Conservation (phyloP, 2,113 vertebrate genomes). For the Thryonomys swinderianus region DNA sequence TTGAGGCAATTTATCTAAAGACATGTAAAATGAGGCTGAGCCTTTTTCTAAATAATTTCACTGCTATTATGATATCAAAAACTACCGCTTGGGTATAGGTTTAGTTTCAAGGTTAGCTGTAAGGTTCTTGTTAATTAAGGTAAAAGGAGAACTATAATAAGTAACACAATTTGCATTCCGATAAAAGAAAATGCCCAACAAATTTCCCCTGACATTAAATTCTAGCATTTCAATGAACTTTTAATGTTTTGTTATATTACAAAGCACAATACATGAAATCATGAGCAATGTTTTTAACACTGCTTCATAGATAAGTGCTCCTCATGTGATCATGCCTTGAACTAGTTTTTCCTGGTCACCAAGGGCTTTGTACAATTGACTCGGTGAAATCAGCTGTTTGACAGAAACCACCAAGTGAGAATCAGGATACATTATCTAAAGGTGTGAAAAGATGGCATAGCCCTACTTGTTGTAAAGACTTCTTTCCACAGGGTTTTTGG, state of each 20-base stretch:
- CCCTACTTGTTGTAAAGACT: not conserved
- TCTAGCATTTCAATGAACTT: constrained; percentile 6
- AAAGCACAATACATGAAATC: not conserved
- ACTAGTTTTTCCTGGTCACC: not conserved
- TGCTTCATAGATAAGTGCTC: not conserved
- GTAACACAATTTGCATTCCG: constrained; percentile 5
- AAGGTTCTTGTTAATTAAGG: not conserved
- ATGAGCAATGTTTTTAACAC: not conserved
- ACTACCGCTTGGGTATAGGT: not conserved
- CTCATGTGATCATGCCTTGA: not conserved
- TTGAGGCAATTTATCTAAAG: not conserved
- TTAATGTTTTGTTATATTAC: not conserved
- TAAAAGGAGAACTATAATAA: constrained; percentile 13
- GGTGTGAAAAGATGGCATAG: not conserved
- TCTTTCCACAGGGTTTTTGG: not conserved
- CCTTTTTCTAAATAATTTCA: not conserved
- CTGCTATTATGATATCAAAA: not conserved
- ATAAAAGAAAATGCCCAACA: constrained; percentile 30
- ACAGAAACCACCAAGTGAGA: not conserved
- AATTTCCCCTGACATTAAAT: constrained; percentile 12
- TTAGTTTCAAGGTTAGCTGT: not conserved
- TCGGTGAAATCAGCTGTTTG: not conserved
- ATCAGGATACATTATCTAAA: not conserved
- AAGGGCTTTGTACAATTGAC: not conserved
- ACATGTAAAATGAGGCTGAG: not conserved